phyloP scores from a whole-genome alignment of 2,888 invertebrate genomes.

The Gymnosoma rotundatum region DNA sequence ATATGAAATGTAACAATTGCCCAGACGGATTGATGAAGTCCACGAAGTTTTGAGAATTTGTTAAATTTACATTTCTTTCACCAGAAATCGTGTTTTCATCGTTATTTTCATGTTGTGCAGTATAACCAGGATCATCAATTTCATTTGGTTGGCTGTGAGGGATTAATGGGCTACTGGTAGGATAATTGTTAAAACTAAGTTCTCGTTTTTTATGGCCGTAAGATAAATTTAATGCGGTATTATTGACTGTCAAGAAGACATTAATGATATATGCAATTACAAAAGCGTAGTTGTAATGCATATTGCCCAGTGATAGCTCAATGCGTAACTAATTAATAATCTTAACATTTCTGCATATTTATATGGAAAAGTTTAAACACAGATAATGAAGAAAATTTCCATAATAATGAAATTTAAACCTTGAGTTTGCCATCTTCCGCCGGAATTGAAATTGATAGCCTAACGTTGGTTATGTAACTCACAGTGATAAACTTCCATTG shows the following conservation, averaged over 20 bases:
- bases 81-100: neutral
- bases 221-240: slow-evolving; percentile 14
- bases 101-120: slow-evolving; percentile 40
- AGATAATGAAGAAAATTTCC: slow-evolving; percentile 19
- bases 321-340: slow-evolving; percentile 46
- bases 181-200: slow-evolving; percentile 47
- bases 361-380: slow-evolving; percentile 28
- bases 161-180: neutral
- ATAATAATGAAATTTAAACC: slow-evolving; percentile 15
- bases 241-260: neutral
- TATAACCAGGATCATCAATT: slow-evolving; percentile 56
- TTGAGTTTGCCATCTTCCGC: slow-evolving; percentile 48
- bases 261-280: slow-evolving; percentile 19
- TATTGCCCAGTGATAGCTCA: slow-evolving; percentile 36
- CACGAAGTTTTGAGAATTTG: slow-evolving; percentile 33
- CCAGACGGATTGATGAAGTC: slow-evolving; percentile 36
- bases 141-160: slow-evolving; percentile 33
- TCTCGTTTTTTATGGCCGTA: slow-evolving; percentile 59
- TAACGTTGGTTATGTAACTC: slow-evolving; percentile 23
- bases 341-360: slow-evolving; percentile 26
- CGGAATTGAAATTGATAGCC: slow-evolving; percentile 69
- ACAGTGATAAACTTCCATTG: neutral
- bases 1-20: slow-evolving; percentile 57
- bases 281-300: slow-evolving; percentile 46
- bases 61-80: slow-evolving; percentile 14